Evolutionary conservation across 2,797 vertebrate genomes (phyloP), one percentile per base, ranked within the genome.

Genomic region (Adrianichthys oophorus): DNA sequence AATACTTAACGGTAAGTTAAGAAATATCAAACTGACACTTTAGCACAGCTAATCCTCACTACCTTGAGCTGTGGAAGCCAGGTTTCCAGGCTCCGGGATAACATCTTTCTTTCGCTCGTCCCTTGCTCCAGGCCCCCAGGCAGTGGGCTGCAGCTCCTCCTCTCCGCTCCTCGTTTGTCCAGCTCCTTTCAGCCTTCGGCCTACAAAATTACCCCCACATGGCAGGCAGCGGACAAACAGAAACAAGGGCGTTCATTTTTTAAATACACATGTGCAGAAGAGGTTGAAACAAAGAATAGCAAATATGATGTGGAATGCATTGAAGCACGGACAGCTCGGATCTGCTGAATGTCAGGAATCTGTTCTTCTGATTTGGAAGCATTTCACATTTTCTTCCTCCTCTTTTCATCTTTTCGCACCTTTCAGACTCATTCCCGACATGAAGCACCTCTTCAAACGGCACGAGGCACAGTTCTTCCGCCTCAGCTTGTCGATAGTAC

Each of bases 381-480:
- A 15, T 45, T 21, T 46, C 50, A 10, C 21, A 32, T 58, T 51
- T 52, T 29, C 17, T 49, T n/a, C 24, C 21, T 37, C 7, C 15
- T 59, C 42, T 7, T 48, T 52, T 24, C 19, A 15, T 45, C 43
- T 43, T 16, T 13, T 14, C 72, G 79, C 69, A 98, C 96, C 95
- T 95, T 95, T 95, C 0, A 98, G 92, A 2, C 93, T 97, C 96
- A 98, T 98, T 52, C 96, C 96, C 0, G 96, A 95, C 82, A 95
- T 94, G 57, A 96, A 96, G 88, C 96, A 98, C 69, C 96, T 94
- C 52, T 92, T 92, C 52, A 98, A 87, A 41, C 96, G 95, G 54
- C 96, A 98, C 7, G 96, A 98, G 4, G 96, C 95, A 5, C 96
- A 98, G 92, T 98, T 98, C 86, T 98, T 98, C 81, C 96, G 89